phyloP scores from a whole-genome alignment of 2,113 vertebrate genomes.

The Cynocephalus volans region DNA sequence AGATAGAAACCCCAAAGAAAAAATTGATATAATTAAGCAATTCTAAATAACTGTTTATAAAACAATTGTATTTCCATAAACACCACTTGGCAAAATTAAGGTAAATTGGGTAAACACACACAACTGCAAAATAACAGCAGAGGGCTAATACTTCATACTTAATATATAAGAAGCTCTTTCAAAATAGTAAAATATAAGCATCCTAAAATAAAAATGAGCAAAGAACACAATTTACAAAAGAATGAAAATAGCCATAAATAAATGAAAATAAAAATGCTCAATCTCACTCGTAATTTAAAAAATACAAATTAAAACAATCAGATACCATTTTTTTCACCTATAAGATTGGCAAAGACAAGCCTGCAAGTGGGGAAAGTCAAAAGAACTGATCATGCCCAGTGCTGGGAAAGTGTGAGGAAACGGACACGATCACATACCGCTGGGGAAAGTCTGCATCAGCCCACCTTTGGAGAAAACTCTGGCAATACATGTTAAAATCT shows the following conservation, averaged over 20 bases:
- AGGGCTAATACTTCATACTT: neutral
- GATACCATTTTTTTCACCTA: neutral
- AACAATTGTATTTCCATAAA: neutral
- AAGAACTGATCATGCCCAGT: neutral
- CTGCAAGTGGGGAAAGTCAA: constrained; percentile 27
- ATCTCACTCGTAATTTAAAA: neutral
- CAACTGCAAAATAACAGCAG: neutral
- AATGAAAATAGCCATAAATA: neutral
- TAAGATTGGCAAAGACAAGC: neutral
- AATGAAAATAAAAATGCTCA: constrained; percentile 7
- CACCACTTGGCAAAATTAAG: neutral
- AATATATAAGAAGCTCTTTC: neutral
- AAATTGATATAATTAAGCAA: neutral
- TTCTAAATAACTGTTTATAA: constrained; percentile 9
- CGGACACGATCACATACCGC: neutral
- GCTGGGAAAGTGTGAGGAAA: neutral
- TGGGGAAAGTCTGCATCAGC: neutral
- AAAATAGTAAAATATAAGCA: neutral
- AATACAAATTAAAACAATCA: neutral
- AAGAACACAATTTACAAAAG: constrained; percentile 7
- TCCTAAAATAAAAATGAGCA: constrained; percentile 41
- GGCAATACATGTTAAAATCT: constrained; percentile 7
- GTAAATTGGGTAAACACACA: neutral
- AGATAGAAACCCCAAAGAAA: constrained; percentile 20
- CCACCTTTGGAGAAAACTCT: neutral